A percentile compares a stretch with the other conserved stretches of the same genome.
These are phyloP conservation scores for Onychostoma macrolepis DNA, from an alignment of 2,113 vertebrate species.

Conservation along the genomic window DNA sequence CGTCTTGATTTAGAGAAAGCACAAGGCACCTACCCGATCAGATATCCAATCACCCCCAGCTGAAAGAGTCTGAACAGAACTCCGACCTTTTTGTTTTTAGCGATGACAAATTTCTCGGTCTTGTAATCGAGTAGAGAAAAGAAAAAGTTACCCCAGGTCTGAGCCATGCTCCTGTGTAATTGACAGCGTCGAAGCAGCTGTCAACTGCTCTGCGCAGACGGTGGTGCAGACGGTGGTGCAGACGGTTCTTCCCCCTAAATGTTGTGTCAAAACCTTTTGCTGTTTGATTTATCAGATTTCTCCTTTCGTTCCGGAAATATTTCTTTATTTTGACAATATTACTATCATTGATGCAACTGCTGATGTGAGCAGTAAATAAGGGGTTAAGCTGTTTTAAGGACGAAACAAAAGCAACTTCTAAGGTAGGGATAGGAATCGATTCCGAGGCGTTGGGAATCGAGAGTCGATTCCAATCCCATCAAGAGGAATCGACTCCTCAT, in stretches of 20 bases:
- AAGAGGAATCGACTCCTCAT: too few relatives aligned
- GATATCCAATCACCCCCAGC: conserved; percentile 87
- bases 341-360: neutral
- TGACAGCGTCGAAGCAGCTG: conserved; percentile 5
- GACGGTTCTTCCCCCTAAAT: neutral
- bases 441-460: too few relatives aligned
- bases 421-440: too few relatives aligned
- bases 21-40: conserved; percentile 84
- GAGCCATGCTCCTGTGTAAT: conserved; percentile 75
- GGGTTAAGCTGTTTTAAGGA: neutral
- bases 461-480: too few relatives aligned
- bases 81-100: conserved; percentile 91
- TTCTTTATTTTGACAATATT: neutral
- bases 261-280: neutral
- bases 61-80: conserved; percentile 89
- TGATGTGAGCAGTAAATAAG: neutral
- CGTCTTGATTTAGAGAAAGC: neutral
- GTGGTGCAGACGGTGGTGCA: neutral
- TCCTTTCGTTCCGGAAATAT: neutral
- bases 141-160: conserved; percentile 75
- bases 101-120: conserved; percentile 94
- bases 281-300: neutral
- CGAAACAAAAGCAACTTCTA: neutral
- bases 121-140: conserved; percentile 91
- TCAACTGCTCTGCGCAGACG: neutral